Conservation (phyloP, 2,113 vertebrate species). For the Callipepla squamata region DNA sequence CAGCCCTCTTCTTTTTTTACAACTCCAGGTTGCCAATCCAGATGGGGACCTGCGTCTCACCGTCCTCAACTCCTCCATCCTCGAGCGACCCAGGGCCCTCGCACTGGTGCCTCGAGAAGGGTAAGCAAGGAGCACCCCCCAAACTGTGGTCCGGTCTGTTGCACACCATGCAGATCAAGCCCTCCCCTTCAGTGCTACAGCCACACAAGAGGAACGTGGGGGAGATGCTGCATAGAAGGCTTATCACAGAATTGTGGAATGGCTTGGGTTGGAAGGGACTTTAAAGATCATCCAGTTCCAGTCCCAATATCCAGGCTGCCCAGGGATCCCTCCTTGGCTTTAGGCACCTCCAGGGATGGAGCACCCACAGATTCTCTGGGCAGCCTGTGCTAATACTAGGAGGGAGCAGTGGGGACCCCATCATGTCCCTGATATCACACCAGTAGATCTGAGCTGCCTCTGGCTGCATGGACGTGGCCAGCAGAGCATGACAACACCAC, state of each 20-base stretch:
- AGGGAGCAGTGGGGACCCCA: fast-evolving
- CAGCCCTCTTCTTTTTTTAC: background rate
- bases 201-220: fast-evolving
- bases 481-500: background rate
- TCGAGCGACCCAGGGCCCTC: constrained; percentile 92
- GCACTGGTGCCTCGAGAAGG: constrained; percentile 88
- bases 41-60: constrained; percentile 92
- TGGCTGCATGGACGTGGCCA: fast-evolving
- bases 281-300: background rate
- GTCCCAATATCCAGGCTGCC: too few relatives aligned
- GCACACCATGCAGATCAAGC: fast-evolving
- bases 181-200: background rate
- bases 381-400: too few relatives aligned
- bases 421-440: fast-evolving
- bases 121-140: constrained; percentile 66
- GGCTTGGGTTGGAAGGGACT: too few relatives aligned
- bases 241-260: background rate
- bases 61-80: constrained; percentile 88
- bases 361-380: too few relatives aligned
- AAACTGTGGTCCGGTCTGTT: fast-evolving
- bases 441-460: background rate
- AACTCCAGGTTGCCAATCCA: constrained; percentile 88
- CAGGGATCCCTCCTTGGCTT: too few relatives aligned
- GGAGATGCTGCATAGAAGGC: background rate
- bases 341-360: too few relatives aligned